Evolutionary conservation across 2,797 vertebrate species (phyloP).

Genomic region (Pristis pectinata): DNA sequence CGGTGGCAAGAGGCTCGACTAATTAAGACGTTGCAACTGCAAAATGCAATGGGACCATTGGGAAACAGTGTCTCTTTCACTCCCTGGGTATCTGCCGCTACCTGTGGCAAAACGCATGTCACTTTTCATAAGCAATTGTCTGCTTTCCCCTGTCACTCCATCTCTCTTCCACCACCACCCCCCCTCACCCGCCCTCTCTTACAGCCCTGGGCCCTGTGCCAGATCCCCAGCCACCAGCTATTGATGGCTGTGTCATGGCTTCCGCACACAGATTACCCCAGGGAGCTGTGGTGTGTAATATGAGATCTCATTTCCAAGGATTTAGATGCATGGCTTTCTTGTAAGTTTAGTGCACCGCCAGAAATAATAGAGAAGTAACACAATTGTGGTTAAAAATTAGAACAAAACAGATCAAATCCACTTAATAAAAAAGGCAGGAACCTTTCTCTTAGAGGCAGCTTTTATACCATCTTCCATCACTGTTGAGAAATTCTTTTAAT

Average conservation of each 20-base stretch:
- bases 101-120: constrained; percentile 13
- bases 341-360: not conserved
- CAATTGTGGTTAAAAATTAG: not conserved
- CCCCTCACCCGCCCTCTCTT: not conserved
- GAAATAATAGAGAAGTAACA: not conserved
- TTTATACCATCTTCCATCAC: not conserved
- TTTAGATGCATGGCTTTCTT: not conserved
- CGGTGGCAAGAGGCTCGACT: not conserved
- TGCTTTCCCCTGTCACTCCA: not conserved
- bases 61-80: too few species aligned
- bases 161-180: not conserved
- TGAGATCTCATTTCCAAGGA: constrained; percentile 15
- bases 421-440: not conserved
- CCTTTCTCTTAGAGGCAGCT: not conserved
- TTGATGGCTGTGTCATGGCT: constrained; percentile 1
- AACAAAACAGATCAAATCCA: not conserved
- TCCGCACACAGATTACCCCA: not conserved
- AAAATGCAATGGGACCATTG: not conserved
- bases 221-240: constrained; percentile 3
- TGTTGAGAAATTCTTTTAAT: not conserved
- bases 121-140: constrained; percentile 7
- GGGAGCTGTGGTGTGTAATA: not conserved
- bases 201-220: not conserved
- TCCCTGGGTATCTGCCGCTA: not conserved
- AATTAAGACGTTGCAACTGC: not conserved